Evolutionary conservation across 2,888 invertebrate species (phyloP), one percentile per base, ranked within the genome.

Genomic region (Aproaerema taeniolella): DNA sequence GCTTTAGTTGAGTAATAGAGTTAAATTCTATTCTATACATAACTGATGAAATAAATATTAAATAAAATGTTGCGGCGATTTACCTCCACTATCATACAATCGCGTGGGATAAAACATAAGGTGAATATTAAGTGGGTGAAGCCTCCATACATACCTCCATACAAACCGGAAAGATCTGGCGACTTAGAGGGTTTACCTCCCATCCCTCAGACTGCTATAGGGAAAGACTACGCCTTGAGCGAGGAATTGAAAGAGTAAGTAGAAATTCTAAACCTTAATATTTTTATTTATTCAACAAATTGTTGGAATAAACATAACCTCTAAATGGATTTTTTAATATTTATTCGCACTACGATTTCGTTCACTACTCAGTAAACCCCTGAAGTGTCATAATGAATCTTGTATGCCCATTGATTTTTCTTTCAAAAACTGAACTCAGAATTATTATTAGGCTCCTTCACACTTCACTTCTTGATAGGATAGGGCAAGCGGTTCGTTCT

Each of bases 61-160:
- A 24, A n/a, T 4, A 35, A 14, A 28, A 85, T 86, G 86, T 53
- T 86, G 46, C 70, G 79, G 29, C 67, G 68, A 33, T 40, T 79
- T 41, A 53, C 66, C 1, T 60, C 42, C 46, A 83, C 60, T 50
- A 52, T 68, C 63, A 77, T 77, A 58, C 91, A 47, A 87, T 57
- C 56, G 15, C 78, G 86, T 25, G 81, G 81, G n/a, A 67, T 92
- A 52, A 93, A 93, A 67, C 90, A 91, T 17, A 89, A 91, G 56
- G 75, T 93, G 24, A 91, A 93, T 73, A 91, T 95, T 31, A 92
- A 92, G 85, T 95, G 95, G 95, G 87, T 90, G 4, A 87, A 91
- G 16, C 95, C 95, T 0, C 89, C 89, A 16, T 91, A 91, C 64
- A 86, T 93, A 12, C 83, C 90, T 0, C 88, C 89, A 31, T 89